A percentile compares a stretch with the other conserved stretches of the same genome.
Conservation (phyloP, 2,797 vertebrate species). For the Monodelphis domestica region DNA sequence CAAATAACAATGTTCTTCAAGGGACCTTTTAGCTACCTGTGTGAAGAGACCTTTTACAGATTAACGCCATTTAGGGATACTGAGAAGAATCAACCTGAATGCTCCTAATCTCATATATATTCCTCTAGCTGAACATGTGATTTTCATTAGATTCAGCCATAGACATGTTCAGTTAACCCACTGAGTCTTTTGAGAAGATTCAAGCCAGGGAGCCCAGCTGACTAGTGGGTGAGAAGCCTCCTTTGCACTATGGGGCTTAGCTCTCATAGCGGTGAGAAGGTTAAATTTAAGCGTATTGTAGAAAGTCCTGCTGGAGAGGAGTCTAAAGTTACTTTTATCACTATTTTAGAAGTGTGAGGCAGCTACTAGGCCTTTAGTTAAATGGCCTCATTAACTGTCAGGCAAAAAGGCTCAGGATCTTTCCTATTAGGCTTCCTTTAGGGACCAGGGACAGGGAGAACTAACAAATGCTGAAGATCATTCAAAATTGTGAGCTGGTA, state of each 20-base stretch:
- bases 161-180: conserved; percentile 64
- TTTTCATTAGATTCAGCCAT: conserved; percentile 73
- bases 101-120: conserved; percentile 46
- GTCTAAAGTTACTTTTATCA: conserved; percentile 18
- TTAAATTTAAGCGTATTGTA: conserved; percentile 28
- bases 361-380: conserved; percentile 28
- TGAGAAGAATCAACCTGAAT: conserved; percentile 64
- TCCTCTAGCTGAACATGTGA: conserved; percentile 71
- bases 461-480: conserved; percentile 21
- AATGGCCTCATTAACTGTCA: no score
- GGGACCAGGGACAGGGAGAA: neutral
- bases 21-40: conserved; percentile 26
- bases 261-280: conserved; percentile 32
- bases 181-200: conserved; percentile 36
- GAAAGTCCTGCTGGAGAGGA: conserved; percentile 28
- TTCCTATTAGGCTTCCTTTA: neutral
- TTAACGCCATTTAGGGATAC: neutral
- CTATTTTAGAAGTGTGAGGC: conserved; percentile 51
- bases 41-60: neutral
- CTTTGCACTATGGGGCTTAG: conserved; percentile 1
- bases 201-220: neutral
- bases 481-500: neutral
- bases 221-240: neutral
- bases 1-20: conserved; percentile 35
- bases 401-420: neutral